phyloP scores from a whole-genome alignment of 2,888 invertebrate species.

The Drosophila infuscata region DNA sequence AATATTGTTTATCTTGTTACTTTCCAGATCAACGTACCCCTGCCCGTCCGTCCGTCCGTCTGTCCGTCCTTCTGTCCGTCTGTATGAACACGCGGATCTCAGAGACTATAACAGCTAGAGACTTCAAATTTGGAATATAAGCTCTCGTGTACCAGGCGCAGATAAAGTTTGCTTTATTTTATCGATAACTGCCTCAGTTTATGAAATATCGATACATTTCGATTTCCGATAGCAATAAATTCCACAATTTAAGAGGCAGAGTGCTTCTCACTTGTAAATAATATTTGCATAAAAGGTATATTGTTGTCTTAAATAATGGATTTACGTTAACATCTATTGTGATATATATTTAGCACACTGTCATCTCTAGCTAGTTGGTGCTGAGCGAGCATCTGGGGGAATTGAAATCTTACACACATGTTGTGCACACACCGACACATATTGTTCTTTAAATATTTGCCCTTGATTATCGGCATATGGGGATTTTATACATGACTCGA shows the following conservation, averaged over 20 bases:
- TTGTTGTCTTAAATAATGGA: neutral
- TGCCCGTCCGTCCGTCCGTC: too few species aligned
- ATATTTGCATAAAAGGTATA: neutral
- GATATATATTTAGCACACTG: neutral
- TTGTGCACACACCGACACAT: slow-evolving; percentile 46
- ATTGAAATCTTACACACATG: slow-evolving; percentile 45
- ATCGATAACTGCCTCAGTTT: too few species aligned
- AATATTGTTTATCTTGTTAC: neutral
- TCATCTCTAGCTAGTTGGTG: slow-evolving; percentile 15
- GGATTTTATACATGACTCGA: slow-evolving; percentile 47
- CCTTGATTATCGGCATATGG: slow-evolving; percentile 81
- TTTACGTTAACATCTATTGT: neutral
- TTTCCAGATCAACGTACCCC: too few species aligned
- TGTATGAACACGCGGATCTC: too few species aligned
- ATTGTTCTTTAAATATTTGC: slow-evolving; percentile 82
- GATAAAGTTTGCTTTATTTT: too few species aligned
- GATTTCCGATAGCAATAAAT: too few species aligned
- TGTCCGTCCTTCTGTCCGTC: too few species aligned
- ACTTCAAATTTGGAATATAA: too few species aligned
- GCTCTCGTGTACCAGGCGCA: too few species aligned
- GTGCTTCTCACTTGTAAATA: neutral
- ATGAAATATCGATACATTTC: too few species aligned
- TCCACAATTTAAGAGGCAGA: too few species aligned
- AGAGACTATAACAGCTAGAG: too few species aligned
- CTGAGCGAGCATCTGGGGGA: neutral